Evolutionary conservation across 1,140 invertebrate genomes (phyloP).

Genomic region (Megalonaias nervosa): DNA sequence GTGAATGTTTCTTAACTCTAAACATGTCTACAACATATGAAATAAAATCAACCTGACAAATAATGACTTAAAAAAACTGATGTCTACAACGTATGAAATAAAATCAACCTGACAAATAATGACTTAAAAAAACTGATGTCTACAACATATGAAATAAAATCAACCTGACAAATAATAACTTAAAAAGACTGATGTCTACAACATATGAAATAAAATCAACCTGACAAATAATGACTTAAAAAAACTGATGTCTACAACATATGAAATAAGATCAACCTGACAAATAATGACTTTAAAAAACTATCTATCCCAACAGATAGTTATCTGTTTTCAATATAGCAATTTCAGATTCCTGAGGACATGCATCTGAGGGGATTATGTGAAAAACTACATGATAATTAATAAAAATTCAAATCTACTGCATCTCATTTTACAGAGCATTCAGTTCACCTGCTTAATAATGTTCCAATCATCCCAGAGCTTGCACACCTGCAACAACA

Average conservation of each 20-base stretch:
- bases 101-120: constrained; percentile 17
- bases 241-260: not conserved
- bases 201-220: too few species aligned
- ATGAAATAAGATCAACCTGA: not conserved
- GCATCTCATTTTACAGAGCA: too few species aligned
- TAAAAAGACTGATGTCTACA: not conserved
- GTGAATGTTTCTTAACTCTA: constrained; percentile 14
- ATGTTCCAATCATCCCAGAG: too few species aligned
- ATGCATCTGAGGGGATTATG: too few species aligned
- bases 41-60: constrained; percentile 10
- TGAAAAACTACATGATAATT: too few species aligned
- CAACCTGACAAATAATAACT: constrained; percentile 19
- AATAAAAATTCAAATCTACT: too few species aligned
- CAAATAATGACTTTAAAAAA: constrained; percentile 14
- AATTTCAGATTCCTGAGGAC: not conserved
- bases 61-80: constrained; percentile 7
- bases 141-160: too few species aligned
- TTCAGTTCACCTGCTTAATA: too few species aligned
- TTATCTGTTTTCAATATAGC: not conserved
- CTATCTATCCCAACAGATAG: not conserved
- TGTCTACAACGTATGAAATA: too few species aligned
- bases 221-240: constrained; percentile 23
- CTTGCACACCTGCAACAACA: too few species aligned
- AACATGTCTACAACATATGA: too few species aligned
- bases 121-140: not conserved